These are phyloP conservation scores for Ailurus styani DNA, from an alignment of 2,113 vertebrate species.

Conservation along the genomic window DNA sequence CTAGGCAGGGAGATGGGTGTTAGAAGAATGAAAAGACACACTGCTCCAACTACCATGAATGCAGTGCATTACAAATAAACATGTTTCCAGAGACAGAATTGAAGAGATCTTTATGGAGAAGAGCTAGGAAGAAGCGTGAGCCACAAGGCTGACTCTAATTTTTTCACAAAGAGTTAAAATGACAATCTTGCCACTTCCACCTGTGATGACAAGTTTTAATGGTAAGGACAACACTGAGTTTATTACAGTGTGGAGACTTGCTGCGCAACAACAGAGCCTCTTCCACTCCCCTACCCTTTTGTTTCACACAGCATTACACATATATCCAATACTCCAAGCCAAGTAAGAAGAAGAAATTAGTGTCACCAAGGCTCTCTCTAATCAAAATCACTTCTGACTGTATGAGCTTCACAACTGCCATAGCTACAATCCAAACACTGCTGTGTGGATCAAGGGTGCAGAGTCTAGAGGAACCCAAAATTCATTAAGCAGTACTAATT, in stretches of 20 bases:
- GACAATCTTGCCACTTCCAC: background rate
- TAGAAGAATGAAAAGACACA: slow-evolving; percentile 4
- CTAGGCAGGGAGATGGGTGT: background rate
- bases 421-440: background rate
- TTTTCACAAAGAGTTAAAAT: slow-evolving; percentile 54
- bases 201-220: background rate
- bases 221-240: background rate
- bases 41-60: slow-evolving; percentile 34
- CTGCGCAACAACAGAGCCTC: background rate
- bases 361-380: background rate
- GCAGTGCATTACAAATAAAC: slow-evolving; percentile 38
- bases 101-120: background rate
- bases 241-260: background rate
- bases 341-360: background rate
- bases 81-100: slow-evolving; percentile 8
- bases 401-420: background rate
- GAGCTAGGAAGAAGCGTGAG: background rate
- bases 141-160: background rate
- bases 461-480: background rate
- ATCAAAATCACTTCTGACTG: slow-evolving; percentile 2
- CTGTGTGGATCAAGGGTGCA: background rate
- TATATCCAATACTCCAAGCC: background rate
- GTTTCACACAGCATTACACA: background rate
- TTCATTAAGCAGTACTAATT: background rate
- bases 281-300: background rate